Percentiles rank a stretch among this genome's conserved stretches.
phyloP scores from a whole-genome alignment of 2,888 invertebrate species.

The Aleiodes testaceus region DNA sequence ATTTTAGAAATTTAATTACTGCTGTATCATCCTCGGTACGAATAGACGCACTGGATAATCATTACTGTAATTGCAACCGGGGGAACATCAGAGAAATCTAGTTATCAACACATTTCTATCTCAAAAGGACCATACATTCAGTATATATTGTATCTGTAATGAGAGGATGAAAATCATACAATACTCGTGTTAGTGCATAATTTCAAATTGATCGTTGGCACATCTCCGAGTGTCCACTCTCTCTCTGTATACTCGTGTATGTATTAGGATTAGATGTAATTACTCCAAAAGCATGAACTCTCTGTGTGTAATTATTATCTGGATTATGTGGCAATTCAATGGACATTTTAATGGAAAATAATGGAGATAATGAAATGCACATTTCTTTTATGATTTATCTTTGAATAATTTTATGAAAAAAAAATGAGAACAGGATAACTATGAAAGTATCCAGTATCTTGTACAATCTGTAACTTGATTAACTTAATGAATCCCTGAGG shows the following conservation, averaged over 20 bases:
- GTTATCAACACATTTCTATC: constrained; percentile 22
- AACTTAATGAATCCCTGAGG: constrained; percentile 20
- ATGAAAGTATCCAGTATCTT: background rate
- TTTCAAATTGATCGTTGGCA: constrained; percentile 22
- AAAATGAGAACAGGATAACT: background rate
- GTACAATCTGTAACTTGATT: constrained; percentile 23
- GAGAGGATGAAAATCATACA: constrained; percentile 19
- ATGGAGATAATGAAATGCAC: no score
- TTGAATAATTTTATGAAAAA: background rate
- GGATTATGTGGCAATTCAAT: constrained; percentile 12
- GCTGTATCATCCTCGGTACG: background rate
- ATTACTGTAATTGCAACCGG: constrained; percentile 13
- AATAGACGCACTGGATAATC: background rate
- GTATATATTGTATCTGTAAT: no score
- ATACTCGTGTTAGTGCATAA: background rate
- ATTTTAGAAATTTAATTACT: background rate
- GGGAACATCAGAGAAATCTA: constrained; percentile 10
- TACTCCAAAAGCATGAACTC: background rate
- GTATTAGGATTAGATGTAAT: constrained; percentile 9
- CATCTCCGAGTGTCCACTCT: background rate
- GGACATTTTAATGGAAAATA: background rate
- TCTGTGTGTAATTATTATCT: constrained; percentile 8
- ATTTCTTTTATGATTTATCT: no score
- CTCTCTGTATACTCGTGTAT: background rate
- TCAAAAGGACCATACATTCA: constrained; percentile 3